Base-by-base conservation (phyloP, 2,113 vertebrate genomes). In the Fulica atra region DNA sequence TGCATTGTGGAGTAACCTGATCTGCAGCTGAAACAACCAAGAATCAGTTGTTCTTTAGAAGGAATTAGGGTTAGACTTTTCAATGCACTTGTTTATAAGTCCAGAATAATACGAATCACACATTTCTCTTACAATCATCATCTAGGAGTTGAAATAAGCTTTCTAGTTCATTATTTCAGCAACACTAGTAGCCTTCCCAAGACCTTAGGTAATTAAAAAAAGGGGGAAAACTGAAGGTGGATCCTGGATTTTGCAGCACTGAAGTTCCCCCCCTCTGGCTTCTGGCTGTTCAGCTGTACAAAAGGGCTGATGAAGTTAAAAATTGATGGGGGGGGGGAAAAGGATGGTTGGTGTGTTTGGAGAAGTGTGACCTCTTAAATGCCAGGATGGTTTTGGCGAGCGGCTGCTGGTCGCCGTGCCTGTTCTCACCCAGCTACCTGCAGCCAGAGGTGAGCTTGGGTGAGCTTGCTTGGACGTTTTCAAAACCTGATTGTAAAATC, bases 371-470 rank as follows among this genome's bases (percentile, higher is more conserved):
- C 11, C 31, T 38, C 13, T 81, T 19, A n/a, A 69, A 59, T 20
- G 25, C 13, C 5, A 9, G 2, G 0, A 3, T 6, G 19, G 23
- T n/a, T 40, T 33, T 36, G 63, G 63, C 0, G 9, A 40, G 72
- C 1, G 5, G 54, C n/a, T 46, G 38, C 80, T 65, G 9, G 1
- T 50, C 3, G 1, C 4, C 0, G 1, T 46, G 56, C 35, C n/a
- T 3, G 7, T 28, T 61, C 40, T 42, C 36, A 11, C 23, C 16
- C 57, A 35, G 53, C 71, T 72, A n/a, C 60, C 81, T 2, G 0
- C 60, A 35, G 79, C 35, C 0, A 0, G 29, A 14, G 35, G 12
- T 1, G n/a, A 65, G 69, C 51, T 54, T 1, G 1, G 86, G 36
- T 24, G 61, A 60, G 50, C 54, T 66, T 3, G 18, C 80, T 53